Conservation (phyloP, 2,113 vertebrate genomes). For the Fulmarus glacialis region DNA sequence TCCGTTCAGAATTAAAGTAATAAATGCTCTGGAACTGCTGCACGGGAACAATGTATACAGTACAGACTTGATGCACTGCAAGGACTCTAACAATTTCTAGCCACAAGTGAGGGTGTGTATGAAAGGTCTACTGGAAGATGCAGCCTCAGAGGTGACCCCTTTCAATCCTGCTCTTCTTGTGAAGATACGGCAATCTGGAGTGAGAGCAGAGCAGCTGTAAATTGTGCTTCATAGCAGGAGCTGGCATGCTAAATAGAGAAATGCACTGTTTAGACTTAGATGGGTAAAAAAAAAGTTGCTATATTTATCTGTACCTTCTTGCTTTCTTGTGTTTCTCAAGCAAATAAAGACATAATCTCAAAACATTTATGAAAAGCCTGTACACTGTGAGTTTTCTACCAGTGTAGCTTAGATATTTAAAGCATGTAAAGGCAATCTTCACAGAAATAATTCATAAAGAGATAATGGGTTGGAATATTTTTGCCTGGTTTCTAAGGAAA, state of each 20-base stretch:
- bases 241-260: neutral
- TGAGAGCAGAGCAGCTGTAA: neutral
- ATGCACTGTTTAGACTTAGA: neutral
- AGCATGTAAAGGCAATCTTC: neutral
- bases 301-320: neutral
- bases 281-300: neutral
- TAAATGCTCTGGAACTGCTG: neutral
- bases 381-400: neutral
- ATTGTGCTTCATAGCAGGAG: neutral
- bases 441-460: conserved; percentile 31
- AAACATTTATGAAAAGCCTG: neutral
- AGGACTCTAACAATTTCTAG: neutral
- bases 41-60: neutral
- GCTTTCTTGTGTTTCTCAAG: neutral
- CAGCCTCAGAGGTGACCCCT: neutral
- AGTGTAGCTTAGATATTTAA: conserved; percentile 4
- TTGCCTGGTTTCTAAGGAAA: conserved; percentile 51
- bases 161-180: neutral
- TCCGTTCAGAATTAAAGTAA: neutral
- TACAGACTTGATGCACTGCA: neutral
- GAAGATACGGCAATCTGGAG: neutral
- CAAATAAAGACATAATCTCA: neutral
- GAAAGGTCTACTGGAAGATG: neutral
- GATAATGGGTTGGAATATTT: conserved; percentile 34
- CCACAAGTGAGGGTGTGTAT: fast-evolving